phyloP scores from a whole-genome alignment of 1,140 invertebrate genomes.

The Drosophila sturtevanti region DNA sequence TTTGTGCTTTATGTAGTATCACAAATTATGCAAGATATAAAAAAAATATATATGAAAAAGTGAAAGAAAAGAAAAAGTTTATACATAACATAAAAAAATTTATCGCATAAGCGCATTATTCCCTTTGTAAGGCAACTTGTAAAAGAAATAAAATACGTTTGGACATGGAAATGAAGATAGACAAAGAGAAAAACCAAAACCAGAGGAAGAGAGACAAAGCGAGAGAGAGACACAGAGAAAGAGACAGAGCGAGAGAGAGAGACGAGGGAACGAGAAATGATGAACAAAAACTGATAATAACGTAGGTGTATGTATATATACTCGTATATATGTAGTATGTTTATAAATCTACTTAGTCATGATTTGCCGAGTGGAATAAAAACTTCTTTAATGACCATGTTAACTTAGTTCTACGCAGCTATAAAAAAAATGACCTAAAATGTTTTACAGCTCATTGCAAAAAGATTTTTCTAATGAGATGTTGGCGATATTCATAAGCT shows the following conservation, averaged over 20 bases:
- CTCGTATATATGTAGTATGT: conserved; percentile 29
- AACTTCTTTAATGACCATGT: conserved; percentile 32
- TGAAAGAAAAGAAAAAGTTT: conserved; percentile 47
- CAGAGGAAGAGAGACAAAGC: background rate
- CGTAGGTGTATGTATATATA: conserved; percentile 27
- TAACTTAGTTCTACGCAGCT: conserved; percentile 18
- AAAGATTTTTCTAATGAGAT: background rate
- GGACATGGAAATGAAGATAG: conserved; percentile 18
- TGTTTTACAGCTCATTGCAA: background rate
- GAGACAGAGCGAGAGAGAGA: background rate
- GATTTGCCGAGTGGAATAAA: conserved; percentile 32
- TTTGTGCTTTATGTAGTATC: conserved; percentile 51
- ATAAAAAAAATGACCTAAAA: conserved; percentile 30
- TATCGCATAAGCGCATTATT: conserved; percentile 53
- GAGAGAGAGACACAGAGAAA: background rate
- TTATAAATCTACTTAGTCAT: conserved; percentile 23
- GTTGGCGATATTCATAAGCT: background rate
- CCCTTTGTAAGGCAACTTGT: conserved; percentile 35
- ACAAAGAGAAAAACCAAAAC: too few relatives aligned
- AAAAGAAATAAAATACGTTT: conserved; percentile 37
- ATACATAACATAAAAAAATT: conserved; percentile 51
- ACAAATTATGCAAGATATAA: conserved; percentile 35
- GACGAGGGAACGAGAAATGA: too few relatives aligned
- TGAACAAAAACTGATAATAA: background rate
- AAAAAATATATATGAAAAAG: background rate